Evolutionary conservation across 2,113 vertebrate species (phyloP).

Genomic region (Lichenostomus cassidix): DNA sequence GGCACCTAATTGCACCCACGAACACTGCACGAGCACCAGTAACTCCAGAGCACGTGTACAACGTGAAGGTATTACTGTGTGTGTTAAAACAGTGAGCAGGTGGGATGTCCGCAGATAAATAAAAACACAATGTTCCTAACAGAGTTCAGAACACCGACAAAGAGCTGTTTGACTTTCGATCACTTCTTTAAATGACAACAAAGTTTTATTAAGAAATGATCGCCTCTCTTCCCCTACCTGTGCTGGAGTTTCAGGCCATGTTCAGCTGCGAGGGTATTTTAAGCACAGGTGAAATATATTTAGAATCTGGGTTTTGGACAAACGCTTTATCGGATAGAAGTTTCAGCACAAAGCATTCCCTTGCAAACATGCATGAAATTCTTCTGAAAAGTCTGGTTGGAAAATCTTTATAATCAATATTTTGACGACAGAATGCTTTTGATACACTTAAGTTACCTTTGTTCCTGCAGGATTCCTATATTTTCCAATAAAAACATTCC

Average conservation of each 20-base stretch:
- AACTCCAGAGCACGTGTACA: background rate
- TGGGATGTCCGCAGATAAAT: background rate
- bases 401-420: background rate
- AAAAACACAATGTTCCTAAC: background rate
- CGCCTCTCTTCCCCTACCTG: background rate
- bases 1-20: background rate
- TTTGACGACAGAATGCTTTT: background rate
- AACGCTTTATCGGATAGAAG: background rate
- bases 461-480: background rate
- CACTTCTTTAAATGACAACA: background rate
- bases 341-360: background rate
- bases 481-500: constrained; percentile 33
- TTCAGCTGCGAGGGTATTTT: background rate
- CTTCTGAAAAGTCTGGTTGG: background rate
- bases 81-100: background rate
- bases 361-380: background rate
- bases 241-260: background rate
- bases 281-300: constrained; percentile 1
- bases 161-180: background rate
- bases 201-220: background rate
- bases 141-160: background rate
- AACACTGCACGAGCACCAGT: background rate
- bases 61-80: background rate
- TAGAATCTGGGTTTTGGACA: background rate
- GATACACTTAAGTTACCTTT: constrained; percentile 1